Base-by-base conservation (phyloP, 2,888 invertebrate genomes). In the Parnassius glacialis region DNA sequence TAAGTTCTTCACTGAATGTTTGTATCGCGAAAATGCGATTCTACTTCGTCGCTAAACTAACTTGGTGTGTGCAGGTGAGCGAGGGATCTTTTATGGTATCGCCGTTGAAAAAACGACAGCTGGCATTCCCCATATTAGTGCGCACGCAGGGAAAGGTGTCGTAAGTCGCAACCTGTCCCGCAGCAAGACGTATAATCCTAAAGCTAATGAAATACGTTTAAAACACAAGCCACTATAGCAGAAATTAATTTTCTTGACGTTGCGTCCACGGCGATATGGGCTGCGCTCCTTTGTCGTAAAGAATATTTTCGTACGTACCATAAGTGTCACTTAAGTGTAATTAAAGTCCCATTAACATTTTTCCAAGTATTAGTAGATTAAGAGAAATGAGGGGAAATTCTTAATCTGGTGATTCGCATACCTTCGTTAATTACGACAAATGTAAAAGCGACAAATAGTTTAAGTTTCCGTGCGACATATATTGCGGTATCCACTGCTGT, bases 341-440 rank as follows among this genome's bases (percentile, higher is more conserved):
- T 85, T 83, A 84, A 87, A 83, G 75, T 74, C 76, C 71, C 73
- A 80, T 82, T 75, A 73, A 73, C 69, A 76, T 82, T 84, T 84
- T 87, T 86, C 81, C 72, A 69, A 70, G 72, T 80, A 81, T 73
- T 75, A 73, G 48, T 2, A 13, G 71, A 65, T 64, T 65, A 68
- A 71, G 73, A 76, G 82, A 80, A 84, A 84, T 81, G 75, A 69
- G 74, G 80, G 84, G 84, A 83, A 84, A 83, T 77, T 74, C 67
- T 74, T 76, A 73, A 71, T 68, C 66, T 74, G 68, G 68, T 72
- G 68, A 68, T 69, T 64, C 50, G 65, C 75, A 81, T 84, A 80
- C 81, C 74, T 66, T 66, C 68, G 70, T 75, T 72, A 70, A 75
- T 75, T 75, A 73, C 75, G 64, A 71, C 65, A 70, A 78, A 82